Conservation (phyloP, 2,888 invertebrate species). For the Clostera curtula region DNA sequence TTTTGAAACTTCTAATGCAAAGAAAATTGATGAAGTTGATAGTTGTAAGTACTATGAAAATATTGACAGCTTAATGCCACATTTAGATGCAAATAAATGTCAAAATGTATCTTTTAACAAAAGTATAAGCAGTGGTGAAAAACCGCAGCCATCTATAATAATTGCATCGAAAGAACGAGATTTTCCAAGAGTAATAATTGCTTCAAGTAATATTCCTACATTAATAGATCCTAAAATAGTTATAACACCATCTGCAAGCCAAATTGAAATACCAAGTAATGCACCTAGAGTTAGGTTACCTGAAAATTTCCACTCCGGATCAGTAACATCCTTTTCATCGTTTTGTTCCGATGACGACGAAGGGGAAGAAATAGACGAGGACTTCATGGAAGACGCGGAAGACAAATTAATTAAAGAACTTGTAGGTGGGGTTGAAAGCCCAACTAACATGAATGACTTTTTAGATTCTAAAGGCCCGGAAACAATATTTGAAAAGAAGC, state of each 20-base stretch:
- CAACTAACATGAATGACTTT: slow-evolving; percentile 44
- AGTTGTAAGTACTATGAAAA: slow-evolving; percentile 50
- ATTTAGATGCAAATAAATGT: slow-evolving; percentile 15
- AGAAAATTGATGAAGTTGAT: slow-evolving; percentile 33
- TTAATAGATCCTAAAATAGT: slow-evolving; percentile 77
- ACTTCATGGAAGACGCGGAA: slow-evolving; percentile 50
- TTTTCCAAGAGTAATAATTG: slow-evolving; percentile 68
- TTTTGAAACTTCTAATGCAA: slow-evolving; percentile 40
- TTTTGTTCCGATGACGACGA: slow-evolving; percentile 55
- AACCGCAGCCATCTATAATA: slow-evolving; percentile 19
- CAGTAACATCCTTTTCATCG: slow-evolving; percentile 53
- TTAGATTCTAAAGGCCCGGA: slow-evolving; percentile 65
- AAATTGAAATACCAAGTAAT: slow-evolving; percentile 44
- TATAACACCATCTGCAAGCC: slow-evolving; percentile 73
- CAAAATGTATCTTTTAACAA: slow-evolving; percentile 39
- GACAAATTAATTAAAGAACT: slow-evolving; percentile 61
- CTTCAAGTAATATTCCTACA: slow-evolving; percentile 57
- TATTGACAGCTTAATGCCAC: slow-evolving; percentile 42
- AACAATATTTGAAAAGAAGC: slow-evolving; percentile 50
- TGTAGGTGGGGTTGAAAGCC: slow-evolving; percentile 62
- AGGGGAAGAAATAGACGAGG: slow-evolving; percentile 39
- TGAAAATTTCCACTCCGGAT: slow-evolving; percentile 60
- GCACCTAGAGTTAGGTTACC: slow-evolving; percentile 69
- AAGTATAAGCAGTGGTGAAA: slow-evolving; percentile 17
- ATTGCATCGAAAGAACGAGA: slow-evolving; percentile 37